A percentile compares a stretch with the other conserved stretches of the same genome.
phyloP scores from a whole-genome alignment of 2,113 vertebrate species.

The Semnopithecus entellus region DNA sequence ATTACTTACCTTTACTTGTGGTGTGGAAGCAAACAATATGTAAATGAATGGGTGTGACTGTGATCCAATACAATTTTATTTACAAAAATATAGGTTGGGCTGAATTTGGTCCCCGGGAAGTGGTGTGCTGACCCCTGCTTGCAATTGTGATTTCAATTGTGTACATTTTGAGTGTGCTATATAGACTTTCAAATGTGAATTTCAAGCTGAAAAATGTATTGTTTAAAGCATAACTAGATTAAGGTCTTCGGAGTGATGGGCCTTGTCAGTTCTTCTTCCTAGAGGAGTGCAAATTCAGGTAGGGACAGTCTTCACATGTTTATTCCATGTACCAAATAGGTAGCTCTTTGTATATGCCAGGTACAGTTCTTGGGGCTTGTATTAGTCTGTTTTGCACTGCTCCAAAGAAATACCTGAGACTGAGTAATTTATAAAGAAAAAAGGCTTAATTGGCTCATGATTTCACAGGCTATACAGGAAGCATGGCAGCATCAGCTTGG shows the following conservation, averaged over 20 bases:
- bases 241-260: not conserved
- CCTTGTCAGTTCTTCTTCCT: not conserved
- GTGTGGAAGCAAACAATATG: not conserved
- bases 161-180: not conserved
- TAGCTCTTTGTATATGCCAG: not conserved
- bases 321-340: not conserved
- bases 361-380: not conserved
- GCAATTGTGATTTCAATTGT: not conserved
- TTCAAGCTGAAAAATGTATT: not conserved
- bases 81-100: not conserved
- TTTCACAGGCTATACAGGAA: no score
- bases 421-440: no score
- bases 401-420: no score
- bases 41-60: not conserved
- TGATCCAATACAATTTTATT: not conserved
- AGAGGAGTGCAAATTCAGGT: not conserved
- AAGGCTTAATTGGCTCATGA: no score
- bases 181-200: not conserved
- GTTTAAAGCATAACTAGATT: not conserved
- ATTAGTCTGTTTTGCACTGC: no score
- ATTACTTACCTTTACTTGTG: not conserved
- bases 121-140: not conserved
- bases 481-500: no score
- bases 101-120: not conserved
- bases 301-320: not conserved